Conservation (phyloP, 2,113 vertebrate genomes). For the Nycticebus coucang region DNA sequence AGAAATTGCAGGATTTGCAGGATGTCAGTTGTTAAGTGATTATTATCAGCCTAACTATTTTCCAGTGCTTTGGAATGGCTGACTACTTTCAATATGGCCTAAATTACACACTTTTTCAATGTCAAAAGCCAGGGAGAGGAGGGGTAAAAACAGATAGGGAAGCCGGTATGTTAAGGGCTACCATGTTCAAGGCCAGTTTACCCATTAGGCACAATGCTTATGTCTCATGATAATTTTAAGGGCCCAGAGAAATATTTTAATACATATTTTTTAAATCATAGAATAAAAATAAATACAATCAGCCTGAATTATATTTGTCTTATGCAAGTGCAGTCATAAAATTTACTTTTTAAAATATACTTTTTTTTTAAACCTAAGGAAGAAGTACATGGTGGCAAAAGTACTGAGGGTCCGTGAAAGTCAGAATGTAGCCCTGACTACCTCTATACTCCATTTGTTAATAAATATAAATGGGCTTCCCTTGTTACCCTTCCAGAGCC, state of each 20-base stretch:
- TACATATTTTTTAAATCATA: background rate
- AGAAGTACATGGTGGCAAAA: background rate
- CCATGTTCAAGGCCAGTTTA: background rate
- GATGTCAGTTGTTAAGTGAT: background rate
- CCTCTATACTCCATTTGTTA: background rate
- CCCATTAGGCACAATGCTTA: background rate
- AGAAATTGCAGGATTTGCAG: background rate
- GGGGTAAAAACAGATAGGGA: background rate
- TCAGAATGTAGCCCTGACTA: fast-evolving
- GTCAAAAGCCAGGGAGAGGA: background rate
- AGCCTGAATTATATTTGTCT: background rate
- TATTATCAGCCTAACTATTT: background rate
- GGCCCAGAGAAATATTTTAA: background rate
- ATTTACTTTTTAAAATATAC: background rate
- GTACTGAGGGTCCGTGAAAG: fast-evolving
- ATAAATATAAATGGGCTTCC: background rate
- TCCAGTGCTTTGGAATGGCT: background rate
- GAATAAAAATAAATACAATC: background rate
- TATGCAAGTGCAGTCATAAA: background rate
- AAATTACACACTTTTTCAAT: background rate
- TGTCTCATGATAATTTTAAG: background rate
- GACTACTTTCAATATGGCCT: background rate
- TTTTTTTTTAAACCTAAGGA: background rate
- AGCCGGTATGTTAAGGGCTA: background rate
- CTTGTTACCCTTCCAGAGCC: background rate